Base-by-base conservation (phyloP, 2,888 invertebrate genomes). In the Theretra japonica region DNA sequence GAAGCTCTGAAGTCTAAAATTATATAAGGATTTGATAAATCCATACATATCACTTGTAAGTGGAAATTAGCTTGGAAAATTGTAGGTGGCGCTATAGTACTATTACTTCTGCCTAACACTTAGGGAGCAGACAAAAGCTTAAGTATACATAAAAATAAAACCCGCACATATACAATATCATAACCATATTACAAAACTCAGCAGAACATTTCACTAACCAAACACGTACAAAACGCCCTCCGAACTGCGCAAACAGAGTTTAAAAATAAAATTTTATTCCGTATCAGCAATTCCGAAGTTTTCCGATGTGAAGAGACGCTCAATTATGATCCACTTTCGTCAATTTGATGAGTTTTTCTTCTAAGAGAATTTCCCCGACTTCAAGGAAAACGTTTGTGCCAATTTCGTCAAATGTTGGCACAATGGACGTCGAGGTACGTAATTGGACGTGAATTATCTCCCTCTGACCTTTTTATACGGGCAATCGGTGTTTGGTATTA, bases 291-390 rank as follows among this genome's bases (percentile, higher is more conserved):
- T 28, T 59, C 28, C 28, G 28, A 59, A 59, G 59, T 59, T 59
- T 19, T 28, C 28, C 59, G 28, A 59, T 28, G 59, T 59, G 62
- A 41, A 21, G 62, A 33, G 62, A 33, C 21, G 41, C 23, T 41
- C 65, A 65, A 65, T 65, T 65, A 65, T 65, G 65, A 41, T 48
- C 65, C 41, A 21, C 41, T 65, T 65, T 65, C 65, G 65, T 65
- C 65, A 65, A 65, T 65, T 65, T 65, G 65, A 48, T 65, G 65
- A 65, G 65, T 48, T 48, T 58, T 65, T 65, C 65, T 48, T 65
- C 48, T 65, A 17, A 23, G 65, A 41, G 41, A 65, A 65, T 48
- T 65, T 48, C 48, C 65, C 41, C 48, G 21, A 30, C 65, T 41
- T 23, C 65, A 21, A 17, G 59, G 65, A 48, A 30, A 48, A 65